A percentile compares a stretch with the other conserved stretches of the same genome.
phyloP scores from a whole-genome alignment of 2,888 invertebrate species.

The Bhutanitis thaidina region DNA sequence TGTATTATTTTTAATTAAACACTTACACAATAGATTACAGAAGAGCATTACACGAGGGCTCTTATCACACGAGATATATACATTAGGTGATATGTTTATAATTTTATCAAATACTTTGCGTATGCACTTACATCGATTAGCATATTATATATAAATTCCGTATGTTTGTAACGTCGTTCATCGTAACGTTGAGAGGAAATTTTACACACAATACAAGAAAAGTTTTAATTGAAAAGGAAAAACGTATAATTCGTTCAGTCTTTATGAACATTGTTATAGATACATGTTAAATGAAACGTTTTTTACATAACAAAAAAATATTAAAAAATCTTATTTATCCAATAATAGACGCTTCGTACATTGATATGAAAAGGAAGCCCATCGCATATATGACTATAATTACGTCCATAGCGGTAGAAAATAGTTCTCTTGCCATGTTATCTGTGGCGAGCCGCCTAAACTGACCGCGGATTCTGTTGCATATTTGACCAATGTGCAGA shows the following conservation, averaged over 20 bases:
- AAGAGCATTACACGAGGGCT: too few species aligned
- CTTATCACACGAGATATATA: too few species aligned
- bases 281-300: neutral
- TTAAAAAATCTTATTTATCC: neutral
- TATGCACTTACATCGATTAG: too few species aligned
- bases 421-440: constrained; percentile 42
- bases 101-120: too few species aligned
- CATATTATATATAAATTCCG: too few species aligned
- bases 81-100: too few species aligned
- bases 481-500: constrained; percentile 31
- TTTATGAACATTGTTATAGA: neutral
- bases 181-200: too few species aligned
- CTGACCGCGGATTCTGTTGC: constrained; percentile 28
- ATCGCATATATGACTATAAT: constrained; percentile 55
- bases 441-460: constrained; percentile 37
- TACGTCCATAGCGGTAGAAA: constrained; percentile 53
- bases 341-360: constrained; percentile 46
- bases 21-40: too few species aligned
- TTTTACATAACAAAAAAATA: neutral
- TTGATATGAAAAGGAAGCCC: constrained; percentile 55
- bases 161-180: too few species aligned
- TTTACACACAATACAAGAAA: neutral
- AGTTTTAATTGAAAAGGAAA: too few species aligned
- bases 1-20: too few species aligned
- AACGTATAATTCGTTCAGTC: too few species aligned